Base-by-base conservation (phyloP, 2,888 invertebrate genomes). In the Rambutsinella grinnellia region DNA sequence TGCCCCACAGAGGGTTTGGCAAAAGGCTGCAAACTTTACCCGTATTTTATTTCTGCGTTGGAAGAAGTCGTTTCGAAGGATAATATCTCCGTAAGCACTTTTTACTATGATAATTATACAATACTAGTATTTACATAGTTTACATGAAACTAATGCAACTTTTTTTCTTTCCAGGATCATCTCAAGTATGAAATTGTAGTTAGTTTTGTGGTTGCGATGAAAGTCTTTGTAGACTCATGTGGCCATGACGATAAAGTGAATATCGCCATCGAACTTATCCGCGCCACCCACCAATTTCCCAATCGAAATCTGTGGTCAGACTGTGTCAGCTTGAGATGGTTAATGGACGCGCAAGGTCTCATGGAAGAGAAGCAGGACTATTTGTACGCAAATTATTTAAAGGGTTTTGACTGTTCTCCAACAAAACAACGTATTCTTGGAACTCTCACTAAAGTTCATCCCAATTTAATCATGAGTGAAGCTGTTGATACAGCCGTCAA, bases 291-390 rank as follows among this genome's bases (percentile, higher is more conserved):
- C 87, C 89, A 24, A 87, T 87, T 23, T 44, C 87, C 89, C 26
- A 88, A 89, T 80, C 88, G 89, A 3, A 88, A 90, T 83, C 88
- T 93, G 51, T 96, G 96, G 96, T 86, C 89, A 58, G 91, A 89
- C 78, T 89, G 93, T 53, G 86, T 57, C 86, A 90, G 2, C 88
- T 89, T 65, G 88, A 90, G 82, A 87, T 92, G 51, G 87, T 13
- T 89, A 17, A 87, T 91, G 0, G 88, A 90, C 61, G 89, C 92
- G 0, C 88, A 87, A 68, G 87, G 89, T 46, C 90, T 94, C 65
- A 88, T 94, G 46, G 88, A 88, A 0, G 87, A 46, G 3, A 54
- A 47, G 10, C 19, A 58, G 2, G 56, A 66, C 0, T 2, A 17
- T 2, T 17, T 74, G 2, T 51, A 53, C 15, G 89, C 90, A 58